Evolutionary conservation across 2,888 invertebrate genomes (phyloP), one percentile per base, ranked within the genome.

Genomic region (Drosophila meridiana): DNA sequence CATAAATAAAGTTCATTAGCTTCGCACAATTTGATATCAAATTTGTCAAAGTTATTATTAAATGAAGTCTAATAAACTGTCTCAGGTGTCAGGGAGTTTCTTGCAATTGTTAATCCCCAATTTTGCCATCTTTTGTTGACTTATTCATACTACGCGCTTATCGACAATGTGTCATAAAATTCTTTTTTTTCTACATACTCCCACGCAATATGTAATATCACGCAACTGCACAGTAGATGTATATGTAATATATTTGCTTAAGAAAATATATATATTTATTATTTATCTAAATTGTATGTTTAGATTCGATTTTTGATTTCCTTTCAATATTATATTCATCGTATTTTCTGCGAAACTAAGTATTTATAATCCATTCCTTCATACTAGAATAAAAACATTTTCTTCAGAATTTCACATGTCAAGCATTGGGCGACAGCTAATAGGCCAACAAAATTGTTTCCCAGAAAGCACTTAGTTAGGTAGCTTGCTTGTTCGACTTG

Each of bases 1-100:
- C 73, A 72, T 62, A 72, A 77, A 77, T 62, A n/a, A 73, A 43
- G 61, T 53, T 50, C 50, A 65, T 78, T 62, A 57, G 55, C 62
- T 69, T 38, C 47, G 30, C 32, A 43, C 9, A 38, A 45, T 28
- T 20, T 45, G 28, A n/a, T 59, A 48, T 11, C 61, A 57, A 57
- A 69, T 62, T 67, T 73, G 62, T 55, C 11, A 60, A 40, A 30
- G 30, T 5, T 30, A 20, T 30, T 48, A 48, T 50, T 48, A 20
- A 48, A 30, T 14, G 11, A 48, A 13, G 7, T 28, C 45, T 62
- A 20, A 13, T 50, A 26, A 56, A 58, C 53, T 30, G 36, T 9
- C 11, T 32, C 28, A 48, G 30, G 14, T 50, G 3, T 28, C 8
- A 59, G 4, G 20, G 13, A 30, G n/a, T n/a, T 42, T 32, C 34